Base-by-base conservation (phyloP, 2,888 invertebrate species). In the Nephrotoma guestfalica region DNA sequence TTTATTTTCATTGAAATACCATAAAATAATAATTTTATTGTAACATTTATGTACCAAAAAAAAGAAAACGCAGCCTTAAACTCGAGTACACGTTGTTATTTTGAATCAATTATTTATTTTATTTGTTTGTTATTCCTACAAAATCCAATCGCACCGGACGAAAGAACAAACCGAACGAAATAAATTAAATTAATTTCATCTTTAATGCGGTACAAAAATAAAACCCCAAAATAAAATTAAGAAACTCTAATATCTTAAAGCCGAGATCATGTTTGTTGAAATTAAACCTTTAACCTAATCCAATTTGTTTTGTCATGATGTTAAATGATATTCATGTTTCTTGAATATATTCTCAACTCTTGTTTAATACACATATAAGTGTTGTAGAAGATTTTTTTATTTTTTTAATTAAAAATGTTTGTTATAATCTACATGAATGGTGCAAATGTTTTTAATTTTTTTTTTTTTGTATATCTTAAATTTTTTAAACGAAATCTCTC, bases 251-350 rank as follows among this genome's bases (percentile, higher is more conserved):
- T 57, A 57, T 57, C 51, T 6, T 57, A 57, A n/a, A 57, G 51
- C 51, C 30, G 6, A 57, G 15, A 57, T 57, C 51, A 30, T 71
- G 9, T 84, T 41, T 84, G 84, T 41, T 84, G 84, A 84, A 84
- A 41, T 84, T 84, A 84, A 84, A 84, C 84, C 84, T 84, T 84
- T 84, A 84, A 84, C 84, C 84, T 84, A 84, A 84, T 84, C 84
- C 84, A 84, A 84, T 84, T 84, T 84, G 84, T 84, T 84, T 84
- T 84, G 84, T 84, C 42, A 84, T 84, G 84, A n/a, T 84, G 84
- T 84, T 84, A 41, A 41, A 84, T 84, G 84, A 84, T 83, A 83
- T 83, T 57, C 51, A 57, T 57, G 51, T 57, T 57, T 57, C 51
- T 57, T 57, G 51, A 18, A 57, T 47, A 30, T 30, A 30, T 30